Conservation (phyloP, 2,797 vertebrate genomes). For the Garrulus glandarius region DNA sequence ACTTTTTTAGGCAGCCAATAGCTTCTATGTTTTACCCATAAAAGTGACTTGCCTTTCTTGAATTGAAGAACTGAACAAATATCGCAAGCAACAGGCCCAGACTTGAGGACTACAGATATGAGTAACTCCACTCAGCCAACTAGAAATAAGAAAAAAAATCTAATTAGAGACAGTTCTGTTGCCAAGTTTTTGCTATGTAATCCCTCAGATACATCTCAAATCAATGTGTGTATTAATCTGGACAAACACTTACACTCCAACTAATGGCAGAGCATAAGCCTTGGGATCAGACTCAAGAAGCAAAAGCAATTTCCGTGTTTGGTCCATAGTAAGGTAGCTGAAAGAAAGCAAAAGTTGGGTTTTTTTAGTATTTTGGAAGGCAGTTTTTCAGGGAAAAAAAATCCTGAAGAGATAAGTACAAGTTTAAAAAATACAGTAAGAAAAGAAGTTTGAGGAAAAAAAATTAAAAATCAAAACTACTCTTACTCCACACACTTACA, state of each 20-base stretch:
- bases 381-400: not conserved
- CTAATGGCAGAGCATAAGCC: slow-evolving; percentile 85
- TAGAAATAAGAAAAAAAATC: slow-evolving; percentile 62
- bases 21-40: not conserved
- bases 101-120: slow-evolving; percentile 87
- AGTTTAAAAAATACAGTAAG: not conserved
- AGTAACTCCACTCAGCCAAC: slow-evolving; percentile 90
- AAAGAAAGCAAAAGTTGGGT: not conserved
- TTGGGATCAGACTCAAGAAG: slow-evolving; percentile 95
- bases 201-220: not conserved
- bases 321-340: slow-evolving; percentile 97
- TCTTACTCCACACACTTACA: not conserved
- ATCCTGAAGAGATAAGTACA: not conserved
- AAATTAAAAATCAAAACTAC: not conserved
- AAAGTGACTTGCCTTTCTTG: slow-evolving; percentile 84
- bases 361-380: not conserved
- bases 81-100: slow-evolving; percentile 88
- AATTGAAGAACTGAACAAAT: slow-evolving; percentile 85
- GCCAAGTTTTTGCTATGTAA: not conserved
- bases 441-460: not conserved
- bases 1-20: not conserved
- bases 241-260: slow-evolving; percentile 89
- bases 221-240: not conserved
- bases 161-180: not conserved
- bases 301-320: slow-evolving; percentile 90